phyloP scores from a whole-genome alignment of 92 coral and sea anemone species.

The Umimayanthus chanpuru region DNA sequence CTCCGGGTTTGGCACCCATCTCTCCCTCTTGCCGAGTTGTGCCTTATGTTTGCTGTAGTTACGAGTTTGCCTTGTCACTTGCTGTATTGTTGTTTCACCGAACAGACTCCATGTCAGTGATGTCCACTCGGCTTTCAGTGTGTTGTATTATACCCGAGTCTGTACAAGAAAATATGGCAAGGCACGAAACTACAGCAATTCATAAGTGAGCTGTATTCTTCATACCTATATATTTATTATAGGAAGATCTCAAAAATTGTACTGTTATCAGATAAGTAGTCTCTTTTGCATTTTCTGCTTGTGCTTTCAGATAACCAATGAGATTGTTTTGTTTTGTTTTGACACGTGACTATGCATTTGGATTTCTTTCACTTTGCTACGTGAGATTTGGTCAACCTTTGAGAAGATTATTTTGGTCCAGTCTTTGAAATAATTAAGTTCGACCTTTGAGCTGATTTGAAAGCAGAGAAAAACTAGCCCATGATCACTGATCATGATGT shows the following conservation, averaged over 20 bases:
- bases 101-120: background rate
- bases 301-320: background rate
- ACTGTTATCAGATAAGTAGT: background rate
- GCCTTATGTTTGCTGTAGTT: background rate
- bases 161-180: too few species aligned
- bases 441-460: background rate
- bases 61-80: background rate
- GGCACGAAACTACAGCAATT: background rate
- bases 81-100: too few species aligned
- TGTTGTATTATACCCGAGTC: background rate
- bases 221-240: background rate
- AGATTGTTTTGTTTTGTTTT: background rate
- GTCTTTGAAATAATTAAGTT: too few species aligned
- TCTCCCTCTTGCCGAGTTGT: conserved; percentile 30
- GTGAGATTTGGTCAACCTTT: too few species aligned
- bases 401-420: too few species aligned
- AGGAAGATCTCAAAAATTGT: background rate
- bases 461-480: too few species aligned
- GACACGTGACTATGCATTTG: background rate
- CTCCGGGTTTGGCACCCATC: background rate
- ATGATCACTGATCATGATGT: too few species aligned
- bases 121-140: too few species aligned
- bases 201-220: background rate
- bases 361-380: too few species aligned
- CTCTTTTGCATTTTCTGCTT: background rate